A percentile compares a stretch with the other conserved stretches of the same genome.
phyloP scores from a whole-genome alignment of 2,888 invertebrate species.

The Napeogenes inachia region DNA sequence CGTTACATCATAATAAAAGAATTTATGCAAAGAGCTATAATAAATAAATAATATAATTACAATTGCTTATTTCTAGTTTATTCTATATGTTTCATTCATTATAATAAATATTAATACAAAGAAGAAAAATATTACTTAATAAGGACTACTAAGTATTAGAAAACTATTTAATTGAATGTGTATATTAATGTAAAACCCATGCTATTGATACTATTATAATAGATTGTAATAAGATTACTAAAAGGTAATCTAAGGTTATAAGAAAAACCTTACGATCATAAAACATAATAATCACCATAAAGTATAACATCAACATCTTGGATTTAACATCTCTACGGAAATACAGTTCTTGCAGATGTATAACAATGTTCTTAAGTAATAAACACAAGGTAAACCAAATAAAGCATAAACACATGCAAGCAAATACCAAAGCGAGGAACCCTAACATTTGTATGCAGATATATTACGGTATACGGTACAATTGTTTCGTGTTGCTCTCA shows the following conservation, averaged over 20 bases:
- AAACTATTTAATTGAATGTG: no score
- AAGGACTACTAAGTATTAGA: no score
- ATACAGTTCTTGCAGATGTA: constrained; percentile 16
- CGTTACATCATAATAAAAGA: no score
- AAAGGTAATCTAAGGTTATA: no score
- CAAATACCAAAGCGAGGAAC: constrained; percentile 47
- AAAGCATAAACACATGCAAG: constrained; percentile 35
- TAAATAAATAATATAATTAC: constrained; percentile 22
- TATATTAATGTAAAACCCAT: not conserved
- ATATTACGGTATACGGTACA: constrained; percentile 62
- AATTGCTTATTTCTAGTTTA: constrained; percentile 12
- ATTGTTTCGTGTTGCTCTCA: constrained; percentile 63
- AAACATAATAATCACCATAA: no score
- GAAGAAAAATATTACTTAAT: no score
- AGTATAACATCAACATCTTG: no score
- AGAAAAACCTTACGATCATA: no score
- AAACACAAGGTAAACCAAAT: constrained; percentile 29
- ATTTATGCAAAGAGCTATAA: no score
- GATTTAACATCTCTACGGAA: not conserved
- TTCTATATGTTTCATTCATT: not conserved
- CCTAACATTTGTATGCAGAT: constrained; percentile 69
- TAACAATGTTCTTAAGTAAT: constrained; percentile 21
- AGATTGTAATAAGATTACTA: no score
- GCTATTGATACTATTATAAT: no score
- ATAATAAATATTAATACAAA: not conserved